Conservation (phyloP, 2,888 invertebrate genomes). For the Agrilus biguttatus region DNA sequence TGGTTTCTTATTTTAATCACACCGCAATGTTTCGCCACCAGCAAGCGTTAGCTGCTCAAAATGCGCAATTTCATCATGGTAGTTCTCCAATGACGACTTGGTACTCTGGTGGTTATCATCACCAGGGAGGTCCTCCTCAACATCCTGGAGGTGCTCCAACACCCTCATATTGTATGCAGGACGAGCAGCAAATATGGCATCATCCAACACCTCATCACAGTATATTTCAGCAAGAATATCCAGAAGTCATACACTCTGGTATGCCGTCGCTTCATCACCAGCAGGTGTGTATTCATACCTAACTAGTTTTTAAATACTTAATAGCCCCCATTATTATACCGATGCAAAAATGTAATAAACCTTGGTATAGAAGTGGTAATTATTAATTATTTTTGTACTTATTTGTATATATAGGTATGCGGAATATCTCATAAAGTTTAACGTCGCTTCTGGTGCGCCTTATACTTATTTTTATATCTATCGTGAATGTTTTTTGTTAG, state of each 20-base stretch:
- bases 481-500: too few species aligned
- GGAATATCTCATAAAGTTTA: too few species aligned
- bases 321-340: too few species aligned
- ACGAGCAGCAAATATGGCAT: slow-evolving; percentile 32
- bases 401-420: too few species aligned
- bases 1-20: slow-evolving; percentile 64
- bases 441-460: too few species aligned
- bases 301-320: too few species aligned
- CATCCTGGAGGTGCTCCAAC: slow-evolving; percentile 13
- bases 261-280: slow-evolving; percentile 37
- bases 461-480: too few species aligned
- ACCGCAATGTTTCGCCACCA: slow-evolving; percentile 29
- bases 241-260: slow-evolving; percentile 28
- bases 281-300: slow-evolving; percentile 21
- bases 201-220: slow-evolving; percentile 30
- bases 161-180: slow-evolving; percentile 24
- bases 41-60: slow-evolving; percentile 34
- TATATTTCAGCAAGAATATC: slow-evolving; percentile 34
- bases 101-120: slow-evolving; percentile 36
- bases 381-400: too few species aligned
- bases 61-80: slow-evolving; percentile 33
- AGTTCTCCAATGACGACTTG: slow-evolving; percentile 22
- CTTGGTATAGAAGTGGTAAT: too few species aligned
- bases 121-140: slow-evolving; percentile 28
- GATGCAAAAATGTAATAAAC: too few species aligned